Evolutionary conservation across 2,888 invertebrate species (phyloP), one percentile per base, ranked within the genome.

Genomic region (Sycophila texana): DNA sequence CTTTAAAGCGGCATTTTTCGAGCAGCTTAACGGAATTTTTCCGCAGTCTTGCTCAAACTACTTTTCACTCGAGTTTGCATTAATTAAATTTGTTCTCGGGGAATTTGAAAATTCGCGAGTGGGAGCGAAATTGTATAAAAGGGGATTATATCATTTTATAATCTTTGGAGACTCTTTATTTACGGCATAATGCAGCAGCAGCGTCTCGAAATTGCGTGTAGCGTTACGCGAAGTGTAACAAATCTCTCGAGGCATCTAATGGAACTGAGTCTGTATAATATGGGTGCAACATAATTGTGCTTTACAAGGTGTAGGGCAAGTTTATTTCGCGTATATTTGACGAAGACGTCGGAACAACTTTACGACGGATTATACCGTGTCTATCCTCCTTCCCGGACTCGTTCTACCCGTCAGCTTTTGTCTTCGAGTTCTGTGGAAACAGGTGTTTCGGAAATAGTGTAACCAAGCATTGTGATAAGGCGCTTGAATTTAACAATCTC

Each of bases 301-400:
- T 47, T 22, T 39, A 14, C 22, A 20, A 26, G 57, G 5, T 7
- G 10, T 22, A 20, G 39, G 39, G 18, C 60, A n/a, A 26, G 67
- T 70, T 70, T 57, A 57, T 57, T 70, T 57, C 55, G 16, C 70
- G 57, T 39, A 57, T 57, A 57, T 70, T 70, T 70, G 70, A 70
- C 70, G 55, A 22, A 22, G 47, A 60, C 58, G 58, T 68, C 67
- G n/a, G n/a, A 51, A 39, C n/a, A 53, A 67, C 22, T 67, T 53
- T 57, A 68, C 55, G 68, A 30, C 22, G 55, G 55, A 67, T 18
- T 67, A 26, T 67, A 30, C 53, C 67, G 26, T 16, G 12, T 26
- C 55, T 39, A 30, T 55, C 55, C 68, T 55, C n/a, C 55, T 55
- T 7, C 39, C 61, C 4, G 30, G 30, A 30, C 61, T 61, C 30